Conservation (phyloP, 2,113 vertebrate species). For the Pelecanus crispus region DNA sequence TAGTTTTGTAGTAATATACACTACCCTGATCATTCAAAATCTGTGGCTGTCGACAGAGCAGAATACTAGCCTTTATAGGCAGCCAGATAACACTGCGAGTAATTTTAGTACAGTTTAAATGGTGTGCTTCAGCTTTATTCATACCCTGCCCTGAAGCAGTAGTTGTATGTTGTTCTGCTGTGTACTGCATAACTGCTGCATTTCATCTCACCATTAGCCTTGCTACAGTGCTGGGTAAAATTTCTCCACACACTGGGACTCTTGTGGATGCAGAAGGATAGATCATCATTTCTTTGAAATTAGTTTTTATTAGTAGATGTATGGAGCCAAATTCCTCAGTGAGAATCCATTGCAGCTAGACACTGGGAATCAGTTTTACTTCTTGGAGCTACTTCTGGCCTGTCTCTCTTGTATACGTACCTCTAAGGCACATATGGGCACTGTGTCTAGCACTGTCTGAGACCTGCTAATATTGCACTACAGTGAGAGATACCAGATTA, state of each 20-base stretch:
- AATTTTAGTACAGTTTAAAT: background rate
- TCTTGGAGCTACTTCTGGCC: background rate
- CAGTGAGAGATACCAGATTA: background rate
- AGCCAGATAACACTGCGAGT: background rate
- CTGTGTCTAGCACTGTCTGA: background rate
- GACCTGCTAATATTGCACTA: background rate
- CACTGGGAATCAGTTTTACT: background rate
- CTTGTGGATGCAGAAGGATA: background rate
- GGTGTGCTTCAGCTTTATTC: background rate
- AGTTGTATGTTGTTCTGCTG: background rate
- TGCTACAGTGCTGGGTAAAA: background rate
- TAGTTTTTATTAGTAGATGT: background rate
- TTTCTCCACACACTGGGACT: background rate
- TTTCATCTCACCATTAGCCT: background rate
- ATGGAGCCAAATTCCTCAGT: background rate
- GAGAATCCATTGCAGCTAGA: background rate
- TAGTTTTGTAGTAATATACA: background rate
- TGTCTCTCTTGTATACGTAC: fast-evolving
- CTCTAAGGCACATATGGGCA: background rate
- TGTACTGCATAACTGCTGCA: background rate
- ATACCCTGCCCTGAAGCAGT: background rate
- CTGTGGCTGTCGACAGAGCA: background rate
- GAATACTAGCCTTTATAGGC: background rate
- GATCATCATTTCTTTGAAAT: background rate
- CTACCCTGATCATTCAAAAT: background rate